Evolutionary conservation across 2,888 invertebrate genomes (phyloP).

Genomic region (Agonopterix heracliana): DNA sequence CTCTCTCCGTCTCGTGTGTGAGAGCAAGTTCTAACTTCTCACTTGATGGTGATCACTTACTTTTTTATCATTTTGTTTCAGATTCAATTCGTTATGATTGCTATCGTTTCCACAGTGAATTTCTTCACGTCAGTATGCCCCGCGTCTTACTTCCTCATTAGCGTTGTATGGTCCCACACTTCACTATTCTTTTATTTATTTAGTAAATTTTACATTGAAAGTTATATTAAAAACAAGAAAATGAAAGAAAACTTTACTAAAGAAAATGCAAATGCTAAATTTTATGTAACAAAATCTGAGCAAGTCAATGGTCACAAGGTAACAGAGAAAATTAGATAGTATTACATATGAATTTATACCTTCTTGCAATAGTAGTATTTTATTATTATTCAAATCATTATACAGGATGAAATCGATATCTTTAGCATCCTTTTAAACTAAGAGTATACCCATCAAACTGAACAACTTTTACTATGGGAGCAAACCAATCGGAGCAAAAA

Average conservation of each 20-base stretch:
- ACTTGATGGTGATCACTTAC: no score
- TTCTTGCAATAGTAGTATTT: no score
- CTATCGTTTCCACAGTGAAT: neutral
- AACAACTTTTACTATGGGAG: no score
- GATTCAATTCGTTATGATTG: neutral
- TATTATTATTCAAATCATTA: no score
- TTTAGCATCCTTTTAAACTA: no score
- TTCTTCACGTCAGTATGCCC: neutral
- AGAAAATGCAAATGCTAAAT: neutral
- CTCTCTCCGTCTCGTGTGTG: no score
- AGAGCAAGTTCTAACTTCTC: no score
- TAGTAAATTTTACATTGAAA: neutral
- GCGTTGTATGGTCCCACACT: neutral
- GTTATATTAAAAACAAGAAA: neutral
- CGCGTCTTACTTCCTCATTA: neutral
- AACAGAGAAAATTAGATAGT: neutral
- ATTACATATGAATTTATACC: no score
- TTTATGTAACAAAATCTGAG: neutral
- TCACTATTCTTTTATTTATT: neutral
- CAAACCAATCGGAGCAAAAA: no score
- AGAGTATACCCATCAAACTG: no score
- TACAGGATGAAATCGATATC: no score
- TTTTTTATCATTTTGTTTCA: neutral
- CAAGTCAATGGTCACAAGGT: neutral
- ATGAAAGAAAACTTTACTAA: neutral